Evolutionary conservation across 2,888 invertebrate species (phyloP).

Genomic region (Andrena chrysosceles): DNA sequence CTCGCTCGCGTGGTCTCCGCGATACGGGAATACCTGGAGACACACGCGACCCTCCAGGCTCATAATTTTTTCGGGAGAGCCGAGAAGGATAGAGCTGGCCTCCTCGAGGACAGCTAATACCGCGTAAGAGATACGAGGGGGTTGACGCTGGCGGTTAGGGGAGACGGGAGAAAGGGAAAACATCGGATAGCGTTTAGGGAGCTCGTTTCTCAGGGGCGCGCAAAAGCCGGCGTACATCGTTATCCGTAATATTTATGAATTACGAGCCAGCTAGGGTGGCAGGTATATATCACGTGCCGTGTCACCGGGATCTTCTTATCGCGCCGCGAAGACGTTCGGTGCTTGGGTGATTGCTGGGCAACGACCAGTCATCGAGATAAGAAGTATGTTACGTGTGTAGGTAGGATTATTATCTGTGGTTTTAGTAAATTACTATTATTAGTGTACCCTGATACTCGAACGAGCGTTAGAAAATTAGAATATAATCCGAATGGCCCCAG

Average conservation of each 20-base stretch:
- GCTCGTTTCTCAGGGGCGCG: slow-evolving; percentile 63
- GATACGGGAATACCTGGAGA: slow-evolving; percentile 38
- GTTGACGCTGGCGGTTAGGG: slow-evolving; percentile 1
- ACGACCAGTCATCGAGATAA: background rate
- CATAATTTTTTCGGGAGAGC: slow-evolving; percentile 50
- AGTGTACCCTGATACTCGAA: too few relatives aligned
- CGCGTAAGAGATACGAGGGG: slow-evolving; percentile 21
- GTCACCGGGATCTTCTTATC: slow-evolving; percentile 64
- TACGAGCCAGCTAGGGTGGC: slow-evolving; percentile 51
- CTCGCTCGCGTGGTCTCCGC: slow-evolving; percentile 11
- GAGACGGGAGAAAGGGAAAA: slow-evolving; percentile 29
- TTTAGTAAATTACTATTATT: too few relatives aligned
- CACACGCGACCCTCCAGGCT: slow-evolving; percentile 41
- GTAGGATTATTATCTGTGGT: background rate
- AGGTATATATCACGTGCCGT: slow-evolving; percentile 49
- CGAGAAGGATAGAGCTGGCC: background rate
- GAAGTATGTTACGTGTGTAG: background rate
- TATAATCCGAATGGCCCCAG: too few relatives aligned
- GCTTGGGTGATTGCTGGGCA: slow-evolving; percentile 24
- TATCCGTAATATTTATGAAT: slow-evolving; percentile 68
- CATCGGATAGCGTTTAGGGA: slow-evolving; percentile 60
- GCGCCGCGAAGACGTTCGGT: slow-evolving; percentile 24
- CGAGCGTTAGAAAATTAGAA: too few relatives aligned
- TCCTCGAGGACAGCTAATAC: slow-evolving; percentile 34
- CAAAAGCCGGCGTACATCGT: slow-evolving; percentile 53